Percentiles rank a stretch among this genome's conserved stretches.
These are phyloP conservation scores for Cryptomyrus ogoouensis DNA, from an alignment of 2,113 vertebrate species.

Conservation along the genomic window DNA sequence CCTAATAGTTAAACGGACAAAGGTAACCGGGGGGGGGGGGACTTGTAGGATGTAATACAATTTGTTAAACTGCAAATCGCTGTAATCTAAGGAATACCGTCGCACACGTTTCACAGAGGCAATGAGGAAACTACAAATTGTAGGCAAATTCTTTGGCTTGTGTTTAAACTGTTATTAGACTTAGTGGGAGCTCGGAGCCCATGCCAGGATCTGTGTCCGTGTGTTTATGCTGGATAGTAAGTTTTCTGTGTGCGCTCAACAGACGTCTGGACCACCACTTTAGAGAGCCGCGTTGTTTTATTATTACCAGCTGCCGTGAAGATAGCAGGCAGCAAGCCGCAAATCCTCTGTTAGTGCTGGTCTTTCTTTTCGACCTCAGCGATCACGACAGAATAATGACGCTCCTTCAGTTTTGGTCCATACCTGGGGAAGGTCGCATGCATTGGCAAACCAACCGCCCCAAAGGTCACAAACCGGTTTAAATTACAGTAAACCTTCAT, in stretches of 20 bases:
- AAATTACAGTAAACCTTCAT: background rate
- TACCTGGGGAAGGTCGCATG: background rate
- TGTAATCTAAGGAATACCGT: background rate
- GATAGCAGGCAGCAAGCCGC: slow-evolving; percentile 29
- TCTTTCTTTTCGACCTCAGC: slow-evolving; percentile 34
- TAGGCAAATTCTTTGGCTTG: slow-evolving; percentile 43
- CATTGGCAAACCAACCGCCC: background rate
- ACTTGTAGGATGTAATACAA: background rate
- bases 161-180: slow-evolving; percentile 51
- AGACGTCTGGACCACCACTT: slow-evolving; percentile 62
- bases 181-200: slow-evolving; percentile 42
- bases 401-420: background rate
- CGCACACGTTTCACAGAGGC: background rate
- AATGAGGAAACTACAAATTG: slow-evolving; percentile 31
- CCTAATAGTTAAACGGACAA: background rate
- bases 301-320: slow-evolving; percentile 66
- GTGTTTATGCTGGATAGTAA: slow-evolving; percentile 65
- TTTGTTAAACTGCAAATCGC: background rate
- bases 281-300: slow-evolving; percentile 57
- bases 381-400: slow-evolving; percentile 49
- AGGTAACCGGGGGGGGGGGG: background rate
- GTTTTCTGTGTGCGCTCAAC: slow-evolving; percentile 60
- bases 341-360: slow-evolving; percentile 30
- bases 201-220: slow-evolving; percentile 41
- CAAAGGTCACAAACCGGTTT: background rate